These are phyloP conservation scores for Nephila pilipes DNA, from an alignment of 1,140 invertebrate genomes.

Conservation along the genomic window DNA sequence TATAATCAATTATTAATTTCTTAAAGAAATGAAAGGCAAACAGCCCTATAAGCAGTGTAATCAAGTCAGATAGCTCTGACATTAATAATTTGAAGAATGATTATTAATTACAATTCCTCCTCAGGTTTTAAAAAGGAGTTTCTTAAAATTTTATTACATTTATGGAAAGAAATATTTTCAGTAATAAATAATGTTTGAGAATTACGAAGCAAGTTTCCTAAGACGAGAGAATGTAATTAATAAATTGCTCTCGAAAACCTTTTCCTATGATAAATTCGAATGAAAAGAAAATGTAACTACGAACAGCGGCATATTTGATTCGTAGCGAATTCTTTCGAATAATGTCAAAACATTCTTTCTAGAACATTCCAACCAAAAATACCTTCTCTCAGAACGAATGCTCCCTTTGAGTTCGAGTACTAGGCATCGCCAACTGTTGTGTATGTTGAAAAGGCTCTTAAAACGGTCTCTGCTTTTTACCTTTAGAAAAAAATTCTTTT, in stretches of 20 bases:
- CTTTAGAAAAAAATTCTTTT: not conserved
- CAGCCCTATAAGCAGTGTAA: not conserved
- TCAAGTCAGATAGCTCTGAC: not conserved
- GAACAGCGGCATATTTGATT: conserved; percentile 26
- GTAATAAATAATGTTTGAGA: not conserved
- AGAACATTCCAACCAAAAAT: conserved; percentile 38
- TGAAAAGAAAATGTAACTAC: not conserved
- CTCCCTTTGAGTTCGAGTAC: not conserved
- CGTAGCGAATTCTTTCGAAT: conserved; percentile 37
- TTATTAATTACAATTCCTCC: conserved; percentile 18
- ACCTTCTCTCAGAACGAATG: conserved; percentile 32
- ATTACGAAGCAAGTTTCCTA: not conserved
- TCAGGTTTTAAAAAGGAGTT: not conserved
- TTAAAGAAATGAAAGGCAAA: not conserved
- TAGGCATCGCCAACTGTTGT: conserved; percentile 8
- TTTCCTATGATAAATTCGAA: conserved; percentile 43
- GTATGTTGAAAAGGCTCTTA: conserved; percentile 11
- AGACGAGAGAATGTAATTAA: conserved; percentile 47
- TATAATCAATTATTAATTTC: not conserved
- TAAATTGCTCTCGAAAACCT: not conserved
- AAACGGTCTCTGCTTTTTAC: not conserved
- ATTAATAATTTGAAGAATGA: not conserved
- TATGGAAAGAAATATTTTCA: not conserved
- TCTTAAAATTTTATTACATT: not conserved
- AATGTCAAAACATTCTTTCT: conserved; percentile 50